phyloP scores from a whole-genome alignment of 1,140 invertebrate genomes.

The Caenorhabditis inopinata region DNA sequence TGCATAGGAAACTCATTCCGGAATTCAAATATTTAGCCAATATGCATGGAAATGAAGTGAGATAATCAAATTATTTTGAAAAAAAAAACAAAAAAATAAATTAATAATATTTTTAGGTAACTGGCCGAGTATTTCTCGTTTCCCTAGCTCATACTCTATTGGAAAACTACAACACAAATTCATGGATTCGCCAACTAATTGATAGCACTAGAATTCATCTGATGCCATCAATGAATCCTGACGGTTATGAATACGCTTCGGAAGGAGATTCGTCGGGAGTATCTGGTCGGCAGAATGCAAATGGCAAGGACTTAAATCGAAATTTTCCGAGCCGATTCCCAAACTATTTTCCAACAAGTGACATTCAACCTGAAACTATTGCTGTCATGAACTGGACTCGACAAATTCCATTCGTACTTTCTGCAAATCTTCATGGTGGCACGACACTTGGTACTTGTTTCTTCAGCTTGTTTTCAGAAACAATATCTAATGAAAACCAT shows the following conservation, averaged over 20 bases:
- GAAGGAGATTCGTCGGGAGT: constrained; percentile 51
- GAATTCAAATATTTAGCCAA: constrained; percentile 90
- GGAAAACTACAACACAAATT: constrained; percentile 77
- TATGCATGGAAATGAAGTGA: constrained; percentile 92
- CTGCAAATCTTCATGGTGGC: constrained; percentile 89
- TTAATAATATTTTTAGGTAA: constrained; percentile 68
- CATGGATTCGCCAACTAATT: constrained; percentile 76
- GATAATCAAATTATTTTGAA: constrained; percentile 19
- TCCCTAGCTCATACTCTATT: constrained; percentile 82
- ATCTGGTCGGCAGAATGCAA: constrained; percentile 78
- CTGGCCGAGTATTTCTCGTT: constrained; percentile 82
- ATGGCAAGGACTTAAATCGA: constrained; percentile 84
- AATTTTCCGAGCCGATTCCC: constrained; percentile 78
- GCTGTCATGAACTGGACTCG: constrained; percentile 88
- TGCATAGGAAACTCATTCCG: constrained; percentile 81
- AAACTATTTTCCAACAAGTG: constrained; percentile 35
- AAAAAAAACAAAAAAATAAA: not conserved
- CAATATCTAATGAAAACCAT: constrained; percentile 4
- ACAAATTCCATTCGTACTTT: constrained; percentile 84
- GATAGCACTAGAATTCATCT: constrained; percentile 81
- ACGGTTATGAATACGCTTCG: constrained; percentile 72
- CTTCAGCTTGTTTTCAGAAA: not conserved
- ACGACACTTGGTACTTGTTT: constrained; percentile 74
- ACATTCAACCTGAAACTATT: constrained; percentile 75
- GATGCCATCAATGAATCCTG: constrained; percentile 93